These are phyloP conservation scores for Cataglyphis hispanica DNA, from an alignment of 1,140 invertebrate species.

Conservation along the genomic window DNA sequence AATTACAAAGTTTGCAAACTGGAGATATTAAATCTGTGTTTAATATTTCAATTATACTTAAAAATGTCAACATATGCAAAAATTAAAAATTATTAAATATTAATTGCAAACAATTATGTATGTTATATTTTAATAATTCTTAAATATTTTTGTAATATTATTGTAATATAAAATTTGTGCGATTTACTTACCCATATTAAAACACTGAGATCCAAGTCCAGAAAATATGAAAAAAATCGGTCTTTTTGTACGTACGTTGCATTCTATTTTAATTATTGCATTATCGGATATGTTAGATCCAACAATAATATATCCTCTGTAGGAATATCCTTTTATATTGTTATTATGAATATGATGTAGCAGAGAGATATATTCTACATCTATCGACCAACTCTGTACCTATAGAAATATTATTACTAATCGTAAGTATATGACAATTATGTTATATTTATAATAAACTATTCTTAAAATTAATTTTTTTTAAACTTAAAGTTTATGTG, in stretches of 20 bases:
- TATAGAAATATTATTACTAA: constrained; percentile 32
- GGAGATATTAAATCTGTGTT: too few relatives aligned
- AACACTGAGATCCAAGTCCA: constrained; percentile 66
- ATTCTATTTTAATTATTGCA: constrained; percentile 26
- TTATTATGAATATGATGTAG: constrained; percentile 86
- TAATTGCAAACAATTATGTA: background rate
- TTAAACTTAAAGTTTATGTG: too few relatives aligned
- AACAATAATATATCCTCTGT: constrained; percentile 87
- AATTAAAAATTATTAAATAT: background rate
- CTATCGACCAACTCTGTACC: constrained; percentile 85
- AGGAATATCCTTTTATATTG: constrained; percentile 81
- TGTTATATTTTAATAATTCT: background rate
- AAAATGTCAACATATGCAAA: background rate
- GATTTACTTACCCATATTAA: constrained; percentile 59
- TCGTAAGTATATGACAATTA: background rate
- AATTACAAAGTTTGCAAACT: too few relatives aligned
- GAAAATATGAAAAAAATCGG: constrained; percentile 68
- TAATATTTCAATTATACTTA: too few relatives aligned
- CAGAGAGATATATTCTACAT: constrained; percentile 87
- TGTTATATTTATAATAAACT: too few relatives aligned
- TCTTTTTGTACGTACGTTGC: constrained; percentile 19
- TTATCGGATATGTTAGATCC: constrained; percentile 68
- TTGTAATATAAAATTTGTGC: background rate
- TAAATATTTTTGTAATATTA: too few relatives aligned
- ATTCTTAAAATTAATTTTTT: too few relatives aligned